Evolutionary conservation across 2,888 invertebrate species (phyloP).

Genomic region (Callosobruchus maculatus): DNA sequence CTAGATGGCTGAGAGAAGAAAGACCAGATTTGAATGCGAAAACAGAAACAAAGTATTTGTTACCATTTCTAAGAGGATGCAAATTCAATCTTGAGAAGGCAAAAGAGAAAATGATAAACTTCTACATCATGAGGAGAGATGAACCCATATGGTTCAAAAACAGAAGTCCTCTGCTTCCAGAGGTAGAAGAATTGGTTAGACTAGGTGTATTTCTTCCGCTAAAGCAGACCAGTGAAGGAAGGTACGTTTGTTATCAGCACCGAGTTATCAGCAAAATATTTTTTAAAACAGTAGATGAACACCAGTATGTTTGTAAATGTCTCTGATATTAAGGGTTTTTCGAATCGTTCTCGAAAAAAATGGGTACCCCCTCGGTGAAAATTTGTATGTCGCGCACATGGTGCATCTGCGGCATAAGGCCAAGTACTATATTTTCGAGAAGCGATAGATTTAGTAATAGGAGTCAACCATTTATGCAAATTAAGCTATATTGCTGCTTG

Average conservation of each 20-base stretch:
- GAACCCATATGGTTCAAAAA: slow-evolving; percentile 60
- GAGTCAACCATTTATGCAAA: no score
- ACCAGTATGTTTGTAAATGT: no score
- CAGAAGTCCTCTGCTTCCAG: slow-evolving; percentile 56
- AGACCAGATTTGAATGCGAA: slow-evolving; percentile 47
- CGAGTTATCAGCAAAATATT: no score
- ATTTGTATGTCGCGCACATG: no score
- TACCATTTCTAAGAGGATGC: slow-evolving; percentile 58
- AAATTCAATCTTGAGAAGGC: slow-evolving; percentile 59
- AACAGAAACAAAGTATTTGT: slow-evolving; percentile 51
- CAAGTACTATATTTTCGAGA: no score
- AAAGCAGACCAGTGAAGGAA: slow-evolving; percentile 18
- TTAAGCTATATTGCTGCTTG: no score
- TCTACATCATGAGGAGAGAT: slow-evolving; percentile 55
- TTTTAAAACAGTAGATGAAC: no score
- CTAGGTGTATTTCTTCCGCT: slow-evolving; percentile 60
- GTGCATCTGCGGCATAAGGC: no score
- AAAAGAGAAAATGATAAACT: slow-evolving; percentile 57
- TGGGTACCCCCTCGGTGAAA: no score
- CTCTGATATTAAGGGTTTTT: no score
- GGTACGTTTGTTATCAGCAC: background rate
- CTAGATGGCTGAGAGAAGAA: slow-evolving; percentile 46
- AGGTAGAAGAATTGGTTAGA: slow-evolving; percentile 56
- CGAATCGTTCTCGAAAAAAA: no score
- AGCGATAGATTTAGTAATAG: no score